These are phyloP conservation scores for Brachionus paranguensis DNA, from an alignment of 1,140 invertebrate genomes.

Conservation along the genomic window DNA sequence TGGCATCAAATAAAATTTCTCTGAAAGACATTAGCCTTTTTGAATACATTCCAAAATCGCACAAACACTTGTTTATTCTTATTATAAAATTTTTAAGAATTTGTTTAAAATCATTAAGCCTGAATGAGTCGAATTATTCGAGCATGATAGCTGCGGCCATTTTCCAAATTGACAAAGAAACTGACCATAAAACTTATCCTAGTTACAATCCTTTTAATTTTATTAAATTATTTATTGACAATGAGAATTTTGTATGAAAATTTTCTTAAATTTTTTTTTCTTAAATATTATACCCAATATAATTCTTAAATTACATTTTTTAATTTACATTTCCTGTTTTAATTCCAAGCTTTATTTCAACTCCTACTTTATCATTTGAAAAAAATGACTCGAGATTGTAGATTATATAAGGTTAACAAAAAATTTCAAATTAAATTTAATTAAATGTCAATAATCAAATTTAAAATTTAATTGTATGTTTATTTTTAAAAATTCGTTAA, in stretches of 20 bases:
- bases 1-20: background rate
- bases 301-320: background rate
- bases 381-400: background rate
- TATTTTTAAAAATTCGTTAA: too few relatives aligned
- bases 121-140: slow-evolving; percentile 8
- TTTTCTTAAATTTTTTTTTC: background rate
- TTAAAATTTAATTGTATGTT: too few relatives aligned
- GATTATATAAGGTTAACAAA: background rate
- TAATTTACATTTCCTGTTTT: background rate
- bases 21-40: background rate
- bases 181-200: background rate
- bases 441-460: too few relatives aligned
- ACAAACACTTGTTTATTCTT: background rate
- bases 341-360: background rate
- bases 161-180: slow-evolving; percentile 19
- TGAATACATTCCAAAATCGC: background rate
- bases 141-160: slow-evolving; percentile 15
- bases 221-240: slow-evolving; percentile 22
- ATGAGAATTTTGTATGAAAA: slow-evolving; percentile 17
- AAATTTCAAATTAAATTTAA: too few relatives aligned
- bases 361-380: background rate
- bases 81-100: slow-evolving; percentile 30
- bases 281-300: background rate
- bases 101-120: background rate
- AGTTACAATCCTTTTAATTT: background rate